A percentile compares a stretch with the other conserved stretches of the same genome.
These are phyloP conservation scores for Noctua pronuba DNA, from an alignment of 2,888 invertebrate genomes.

Conservation along the genomic window DNA sequence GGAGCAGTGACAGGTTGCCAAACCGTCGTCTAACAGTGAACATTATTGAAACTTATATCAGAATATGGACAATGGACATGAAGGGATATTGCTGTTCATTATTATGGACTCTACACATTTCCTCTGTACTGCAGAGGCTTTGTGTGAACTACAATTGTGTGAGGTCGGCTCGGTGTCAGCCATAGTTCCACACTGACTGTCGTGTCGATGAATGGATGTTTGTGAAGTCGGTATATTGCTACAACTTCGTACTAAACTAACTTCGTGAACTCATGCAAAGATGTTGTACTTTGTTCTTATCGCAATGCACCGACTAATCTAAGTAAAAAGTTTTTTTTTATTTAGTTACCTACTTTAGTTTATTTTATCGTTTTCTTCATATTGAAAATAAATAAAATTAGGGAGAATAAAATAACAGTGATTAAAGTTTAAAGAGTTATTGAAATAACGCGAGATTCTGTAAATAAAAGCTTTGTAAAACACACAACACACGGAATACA, in stretches of 20 bases:
- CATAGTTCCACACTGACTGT: slow-evolving; percentile 6
- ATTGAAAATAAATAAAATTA: neutral
- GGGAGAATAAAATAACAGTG: neutral
- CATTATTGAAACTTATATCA: slow-evolving; percentile 13
- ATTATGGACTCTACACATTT: slow-evolving; percentile 18
- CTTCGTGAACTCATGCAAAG: neutral
- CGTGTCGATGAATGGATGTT: neutral
- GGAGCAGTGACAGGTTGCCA: slow-evolving; percentile 31
- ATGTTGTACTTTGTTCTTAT: neutral
- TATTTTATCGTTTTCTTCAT: neutral
- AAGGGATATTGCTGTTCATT: slow-evolving; percentile 50
- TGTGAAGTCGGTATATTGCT: neutral
- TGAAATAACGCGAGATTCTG: slow-evolving; percentile 8
- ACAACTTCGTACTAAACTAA: neutral
- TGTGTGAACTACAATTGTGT: slow-evolving; percentile 43
- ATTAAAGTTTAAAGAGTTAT: neutral
- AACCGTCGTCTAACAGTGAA: slow-evolving; percentile 26
- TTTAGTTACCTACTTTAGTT: neutral
- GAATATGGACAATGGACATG: slow-evolving; percentile 5
- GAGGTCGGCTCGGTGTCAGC: slow-evolving; percentile 28
- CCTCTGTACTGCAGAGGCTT: slow-evolving; percentile 12
- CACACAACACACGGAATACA: slow-evolving; percentile 32
- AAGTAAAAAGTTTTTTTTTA: neutral
- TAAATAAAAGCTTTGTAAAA: slow-evolving; percentile 37
- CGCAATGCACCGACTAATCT: neutral